Evolutionary conservation across 2,797 vertebrate genomes (phyloP), one percentile per base, ranked within the genome.

Genomic region (Momotus momota): DNA sequence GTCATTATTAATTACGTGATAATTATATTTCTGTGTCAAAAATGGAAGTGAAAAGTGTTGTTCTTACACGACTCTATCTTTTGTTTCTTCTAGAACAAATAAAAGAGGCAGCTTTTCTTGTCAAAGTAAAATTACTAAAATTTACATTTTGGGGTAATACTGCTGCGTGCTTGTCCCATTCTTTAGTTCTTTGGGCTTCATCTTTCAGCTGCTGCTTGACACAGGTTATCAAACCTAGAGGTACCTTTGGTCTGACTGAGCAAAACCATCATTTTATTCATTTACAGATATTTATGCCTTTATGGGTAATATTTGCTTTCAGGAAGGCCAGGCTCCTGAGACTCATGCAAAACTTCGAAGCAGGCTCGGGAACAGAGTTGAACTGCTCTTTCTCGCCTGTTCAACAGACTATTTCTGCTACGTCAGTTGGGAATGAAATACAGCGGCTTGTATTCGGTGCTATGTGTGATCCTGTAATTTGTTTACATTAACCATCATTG

Each of bases 391-490:
- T 64, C 10, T 64, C 21, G 23, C 8, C 19, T 82, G 35, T 43
- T 80, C 40, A 61, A 2, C 35, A 58, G 43, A 31, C 8, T 52
- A 5, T 52, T 86, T 75, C 38, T 86, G 17, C 46, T 69, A 11
- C 9, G 25, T 26, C 20, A 51, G 10, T 8, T 55, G 43, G 60
- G 23, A 66, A 10, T n/a, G 51, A 54, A 70, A 31, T 62, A 21
- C 14, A 60, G 27, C 41, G 73, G 48, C 25, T 43, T 21, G 33
- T 55, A 13, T 46, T 54, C 85, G 60, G 49, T 19, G 10, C n/a
- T 40, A 1, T 7, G 20, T 1, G 0, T n/a, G 27, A 49, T 45
- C 6, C 0, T 29, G 9, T 29, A 10, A 12, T 81, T 70, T 43
- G 29, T 79, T 84, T 61, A 6, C 64, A 25, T 57, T 51, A n/a